phyloP scores from a whole-genome alignment of 92 coral and sea anemone genomes.

The Bergia puertoricense region DNA sequence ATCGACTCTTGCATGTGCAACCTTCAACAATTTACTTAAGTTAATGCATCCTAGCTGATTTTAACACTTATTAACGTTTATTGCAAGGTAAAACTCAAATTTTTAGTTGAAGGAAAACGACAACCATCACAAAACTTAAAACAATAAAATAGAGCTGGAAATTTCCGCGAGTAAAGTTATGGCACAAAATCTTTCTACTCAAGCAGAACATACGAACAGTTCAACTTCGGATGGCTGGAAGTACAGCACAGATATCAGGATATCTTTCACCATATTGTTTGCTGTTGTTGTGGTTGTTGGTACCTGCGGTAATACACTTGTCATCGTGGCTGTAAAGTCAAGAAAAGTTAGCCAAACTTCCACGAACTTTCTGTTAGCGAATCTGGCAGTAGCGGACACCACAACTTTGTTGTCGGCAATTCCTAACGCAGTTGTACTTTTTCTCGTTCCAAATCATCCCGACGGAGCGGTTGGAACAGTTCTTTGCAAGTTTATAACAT shows the following conservation, averaged over 20 bases:
- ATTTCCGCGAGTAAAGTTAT: neutral
- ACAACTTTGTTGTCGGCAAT: conserved; percentile 22
- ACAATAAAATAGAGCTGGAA: neutral
- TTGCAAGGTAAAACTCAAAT: neutral
- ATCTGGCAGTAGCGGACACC: conserved; percentile 32
- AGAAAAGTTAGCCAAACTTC: conserved; percentile 35
- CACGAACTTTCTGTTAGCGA: conserved; percentile 36
- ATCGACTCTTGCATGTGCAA: neutral
- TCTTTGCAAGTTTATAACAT: conserved; percentile 34
- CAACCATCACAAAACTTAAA: neutral
- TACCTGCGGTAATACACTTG: conserved; percentile 37
- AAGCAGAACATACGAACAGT: neutral
- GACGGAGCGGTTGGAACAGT: conserved; percentile 17
- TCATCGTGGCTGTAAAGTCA: conserved; percentile 21
- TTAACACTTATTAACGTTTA: neutral
- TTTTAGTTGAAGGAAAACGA: too few relatives aligned
- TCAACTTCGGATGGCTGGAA: conserved; percentile 9
- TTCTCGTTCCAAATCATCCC: conserved; percentile 21
- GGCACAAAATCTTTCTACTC: neutral
- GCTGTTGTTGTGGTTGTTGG: conserved; percentile 8
- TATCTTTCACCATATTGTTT: conserved; percentile 17
- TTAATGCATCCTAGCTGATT: neutral
- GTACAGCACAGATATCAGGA: conserved; percentile 27
- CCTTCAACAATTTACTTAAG: neutral
- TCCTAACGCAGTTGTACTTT: conserved; percentile 28